Evolutionary conservation across 1,140 invertebrate genomes (phyloP), one percentile per base, ranked within the genome.

Genomic region (Solenopsis invicta): DNA sequence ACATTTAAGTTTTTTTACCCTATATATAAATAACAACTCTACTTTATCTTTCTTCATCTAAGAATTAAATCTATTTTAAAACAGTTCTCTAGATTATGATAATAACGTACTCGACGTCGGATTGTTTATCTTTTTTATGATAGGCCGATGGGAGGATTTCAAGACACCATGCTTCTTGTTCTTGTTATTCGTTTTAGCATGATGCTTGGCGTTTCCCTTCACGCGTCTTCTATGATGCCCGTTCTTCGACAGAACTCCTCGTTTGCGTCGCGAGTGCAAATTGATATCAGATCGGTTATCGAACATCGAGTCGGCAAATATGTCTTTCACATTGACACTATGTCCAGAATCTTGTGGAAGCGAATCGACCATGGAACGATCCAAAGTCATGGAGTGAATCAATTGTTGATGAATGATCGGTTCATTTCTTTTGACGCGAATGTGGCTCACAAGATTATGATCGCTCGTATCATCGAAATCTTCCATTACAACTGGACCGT

Each of bases 361-460:
- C 48, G 62, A 72, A 24, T 69, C 24, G 0, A 64, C 13, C 29
- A 29, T 29, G 29, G 29, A 29, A 29, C 29, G 29, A 29, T 29
- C 29, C 29, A 29, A 29, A 29, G 29, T 80, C n/a, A n/a, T 48
- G 10, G 66, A 50, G 48, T 61, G 74, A n/a, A 52, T n/a, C 1
- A 34, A 37, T 41, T 34, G 71, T 56, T 72, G 75, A 56, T 37
- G 12, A 29, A 59, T 6, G 61, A 59, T 69, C 2, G 24, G 62
- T 6, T 52, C 67, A 13, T 48, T 89, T 85, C 92, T 86, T 48
- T 92, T 92, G 0, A 90, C 75, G 6, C 92, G 91, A n/a, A 89
- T n/a, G 4, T 87, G 91, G 0, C 78, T n/a, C 18, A 18, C 21
- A 0, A 71, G 45, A n/a, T 85, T 66, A 0, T 52, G n/a, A 61